Evolutionary conservation across 2,888 invertebrate species (phyloP).

Genomic region (Euclidia mi): DNA sequence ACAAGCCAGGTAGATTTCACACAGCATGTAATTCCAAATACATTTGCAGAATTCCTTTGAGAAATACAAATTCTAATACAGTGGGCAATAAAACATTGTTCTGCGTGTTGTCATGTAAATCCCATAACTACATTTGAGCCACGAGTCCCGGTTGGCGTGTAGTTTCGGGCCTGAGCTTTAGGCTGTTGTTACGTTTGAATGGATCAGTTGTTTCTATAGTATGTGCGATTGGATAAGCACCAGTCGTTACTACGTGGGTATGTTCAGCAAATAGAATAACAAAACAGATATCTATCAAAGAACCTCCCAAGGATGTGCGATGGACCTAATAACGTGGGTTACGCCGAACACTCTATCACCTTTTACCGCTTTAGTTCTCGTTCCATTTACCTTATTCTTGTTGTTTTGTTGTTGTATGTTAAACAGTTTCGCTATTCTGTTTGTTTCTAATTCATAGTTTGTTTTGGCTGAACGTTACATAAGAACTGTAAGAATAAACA

Average conservation of each 20-base stretch:
- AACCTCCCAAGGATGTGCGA: slow-evolving; percentile 3
- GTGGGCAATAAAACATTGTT: slow-evolving; percentile 80
- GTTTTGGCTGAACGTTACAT: too few species aligned
- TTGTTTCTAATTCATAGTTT: too few species aligned
- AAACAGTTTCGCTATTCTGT: too few species aligned
- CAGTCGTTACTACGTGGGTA: slow-evolving; percentile 7
- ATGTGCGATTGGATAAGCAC: slow-evolving; percentile 37
- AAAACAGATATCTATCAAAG: slow-evolving; percentile 14
- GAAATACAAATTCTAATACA: slow-evolving; percentile 83
- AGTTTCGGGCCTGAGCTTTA: slow-evolving; percentile 57
- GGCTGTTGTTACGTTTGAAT: slow-evolving; percentile 40
- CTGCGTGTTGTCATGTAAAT: slow-evolving; percentile 81
- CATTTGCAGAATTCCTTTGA: slow-evolving; percentile 74
- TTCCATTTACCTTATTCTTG: too few species aligned
- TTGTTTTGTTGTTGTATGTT: too few species aligned
- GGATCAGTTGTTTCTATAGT: slow-evolving; percentile 24
- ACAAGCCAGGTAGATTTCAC: slow-evolving; percentile 54
- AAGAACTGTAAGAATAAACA: too few species aligned
- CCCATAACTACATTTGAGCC: slow-evolving; percentile 78
- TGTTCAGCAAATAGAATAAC: slow-evolving; percentile 26
- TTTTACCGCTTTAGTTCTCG: too few species aligned
- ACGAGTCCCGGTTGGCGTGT: slow-evolving; percentile 69
- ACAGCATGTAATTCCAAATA: slow-evolving; percentile 71
- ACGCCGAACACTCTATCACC: too few species aligned
- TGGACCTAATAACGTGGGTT: too few species aligned